These are phyloP conservation scores for Jaculus jaculus DNA, from an alignment of 2,113 vertebrate species.

Conservation along the genomic window DNA sequence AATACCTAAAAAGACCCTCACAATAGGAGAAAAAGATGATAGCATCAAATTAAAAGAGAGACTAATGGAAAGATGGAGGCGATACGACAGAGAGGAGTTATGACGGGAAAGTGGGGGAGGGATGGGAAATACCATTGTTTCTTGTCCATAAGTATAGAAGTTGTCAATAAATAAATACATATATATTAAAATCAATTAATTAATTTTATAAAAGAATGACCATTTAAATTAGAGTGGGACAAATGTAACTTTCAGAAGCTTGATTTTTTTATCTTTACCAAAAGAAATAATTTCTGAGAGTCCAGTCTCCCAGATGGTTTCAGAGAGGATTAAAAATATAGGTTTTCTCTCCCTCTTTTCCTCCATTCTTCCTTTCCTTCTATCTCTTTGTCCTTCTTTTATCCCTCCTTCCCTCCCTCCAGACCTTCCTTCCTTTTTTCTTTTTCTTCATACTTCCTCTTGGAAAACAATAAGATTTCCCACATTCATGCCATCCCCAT, in stretches of 20 bases:
- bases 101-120: no score
- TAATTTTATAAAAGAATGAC: no score
- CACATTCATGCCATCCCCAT: not conserved
- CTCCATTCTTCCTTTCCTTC: not conserved
- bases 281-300: not conserved
- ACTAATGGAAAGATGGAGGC: no score
- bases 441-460: not conserved
- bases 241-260: not conserved
- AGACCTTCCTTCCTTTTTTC: not conserved
- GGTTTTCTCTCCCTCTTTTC: not conserved
- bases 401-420: not conserved
- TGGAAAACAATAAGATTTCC: not conserved
- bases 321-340: not conserved
- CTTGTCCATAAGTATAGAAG: no score
- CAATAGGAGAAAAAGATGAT: no score
- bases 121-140: no score
- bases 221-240: not conserved
- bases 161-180: no score
- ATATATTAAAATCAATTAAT: no score
- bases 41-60: no score
- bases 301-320: not conserved
- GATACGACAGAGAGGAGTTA: no score
- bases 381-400: not conserved
- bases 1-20: no score
- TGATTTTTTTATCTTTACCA: not conserved